Evolutionary conservation across 2,888 invertebrate genomes (phyloP).

Genomic region (Crematogaster levior): DNA sequence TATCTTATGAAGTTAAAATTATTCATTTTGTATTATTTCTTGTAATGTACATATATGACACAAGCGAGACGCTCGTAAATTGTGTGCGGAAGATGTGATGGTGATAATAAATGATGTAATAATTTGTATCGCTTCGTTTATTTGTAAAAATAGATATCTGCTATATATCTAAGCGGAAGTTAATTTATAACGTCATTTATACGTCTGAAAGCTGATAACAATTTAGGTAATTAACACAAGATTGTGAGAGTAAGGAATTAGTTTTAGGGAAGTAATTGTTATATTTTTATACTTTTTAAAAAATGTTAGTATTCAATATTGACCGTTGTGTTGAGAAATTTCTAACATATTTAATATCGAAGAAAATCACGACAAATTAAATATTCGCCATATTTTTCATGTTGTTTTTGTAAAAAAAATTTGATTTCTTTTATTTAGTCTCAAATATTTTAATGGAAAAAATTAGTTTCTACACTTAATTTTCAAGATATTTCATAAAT

Average conservation of each 20-base stretch:
- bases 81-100: background rate
- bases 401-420: background rate
- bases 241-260: background rate
- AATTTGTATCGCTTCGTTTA: conserved; percentile 4
- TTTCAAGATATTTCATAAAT: background rate
- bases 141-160: conserved; percentile 1
- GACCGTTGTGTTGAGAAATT: no score
- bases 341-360: background rate
- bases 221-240: conserved; percentile 2
- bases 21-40: background rate
- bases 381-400: background rate
- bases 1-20: background rate
- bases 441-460: background rate
- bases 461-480: background rate
- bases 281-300: no score
- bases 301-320: background rate
- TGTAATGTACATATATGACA: background rate
- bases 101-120: background rate
- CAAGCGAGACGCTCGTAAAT: background rate
- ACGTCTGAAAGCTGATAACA: background rate
- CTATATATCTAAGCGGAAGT: background rate
- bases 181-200: background rate
- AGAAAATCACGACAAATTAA: background rate
- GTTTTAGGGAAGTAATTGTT: background rate
- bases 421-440: background rate